phyloP scores from a whole-genome alignment of 1,140 invertebrate genomes.

The Pseudomyrmex dendroicus region DNA sequence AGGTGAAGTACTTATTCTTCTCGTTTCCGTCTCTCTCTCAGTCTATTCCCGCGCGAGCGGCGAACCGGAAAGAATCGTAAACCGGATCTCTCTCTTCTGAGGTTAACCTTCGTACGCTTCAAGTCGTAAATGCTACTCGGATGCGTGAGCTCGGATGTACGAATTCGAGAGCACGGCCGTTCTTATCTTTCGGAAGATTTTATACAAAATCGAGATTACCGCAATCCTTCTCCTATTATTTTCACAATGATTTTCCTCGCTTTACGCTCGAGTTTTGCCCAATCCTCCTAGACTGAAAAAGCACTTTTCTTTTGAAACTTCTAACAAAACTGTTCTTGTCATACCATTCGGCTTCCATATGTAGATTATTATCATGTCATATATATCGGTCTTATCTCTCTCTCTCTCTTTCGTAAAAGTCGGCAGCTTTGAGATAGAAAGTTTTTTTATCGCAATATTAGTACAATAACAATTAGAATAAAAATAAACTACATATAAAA shows the following conservation, averaged over 20 bases:
- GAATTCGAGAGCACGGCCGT: not conserved
- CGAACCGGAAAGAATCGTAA: conserved; percentile 64
- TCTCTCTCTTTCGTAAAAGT: no score
- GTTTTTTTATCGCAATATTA: no score
- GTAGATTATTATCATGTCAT: not conserved
- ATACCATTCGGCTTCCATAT: not conserved
- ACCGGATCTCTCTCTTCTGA: conserved; percentile 41
- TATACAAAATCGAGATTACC: conserved; percentile 1
- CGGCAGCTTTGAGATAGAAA: not conserved
- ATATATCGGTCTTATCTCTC: not conserved
- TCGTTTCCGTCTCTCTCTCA: conserved; percentile 1
- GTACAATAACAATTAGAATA: no score
- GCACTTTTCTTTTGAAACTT: not conserved
- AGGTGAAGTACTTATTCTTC: conserved; percentile 42
- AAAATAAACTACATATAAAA: no score
- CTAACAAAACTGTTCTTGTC: not conserved
- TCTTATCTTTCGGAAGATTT: conserved; percentile 32
- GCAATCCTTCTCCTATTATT: conserved; percentile 12
- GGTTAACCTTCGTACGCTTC: conserved; percentile 56
- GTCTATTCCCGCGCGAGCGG: conserved; percentile 41
- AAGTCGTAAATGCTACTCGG: conserved; percentile 63
- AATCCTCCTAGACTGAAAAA: not conserved
- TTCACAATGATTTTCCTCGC: not conserved
- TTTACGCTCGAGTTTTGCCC: not conserved
- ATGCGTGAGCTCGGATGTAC: conserved; percentile 32